These are phyloP conservation scores for Lethocerus indicus DNA, from an alignment of 1,140 invertebrate species.

Conservation along the genomic window DNA sequence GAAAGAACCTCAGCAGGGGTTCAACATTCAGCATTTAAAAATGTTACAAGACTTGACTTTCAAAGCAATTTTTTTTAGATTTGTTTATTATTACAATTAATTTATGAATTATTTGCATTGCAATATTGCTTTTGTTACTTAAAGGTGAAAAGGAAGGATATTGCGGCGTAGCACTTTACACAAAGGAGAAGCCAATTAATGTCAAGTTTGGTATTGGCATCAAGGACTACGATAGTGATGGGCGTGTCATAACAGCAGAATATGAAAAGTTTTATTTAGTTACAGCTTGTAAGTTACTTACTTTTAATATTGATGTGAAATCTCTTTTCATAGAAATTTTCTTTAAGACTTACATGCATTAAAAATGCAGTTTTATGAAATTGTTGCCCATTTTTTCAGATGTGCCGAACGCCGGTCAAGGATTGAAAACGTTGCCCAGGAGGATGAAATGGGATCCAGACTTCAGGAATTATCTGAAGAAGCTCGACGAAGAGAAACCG, in stretches of 20 bases:
- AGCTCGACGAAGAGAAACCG: conserved; percentile 78
- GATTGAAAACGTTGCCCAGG: conserved; percentile 72
- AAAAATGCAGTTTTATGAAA: no score
- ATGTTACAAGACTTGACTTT: no score
- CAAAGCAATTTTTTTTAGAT: no score
- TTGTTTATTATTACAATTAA: no score
- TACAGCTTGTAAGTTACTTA: conserved; percentile 36
- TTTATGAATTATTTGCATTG: no score
- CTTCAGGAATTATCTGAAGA: conserved; percentile 59
- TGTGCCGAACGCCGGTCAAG: conserved; percentile 56
- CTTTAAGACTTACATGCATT: neutral
- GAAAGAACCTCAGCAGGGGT: no score
- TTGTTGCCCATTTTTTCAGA: conserved; percentile 17
- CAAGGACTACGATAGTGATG: conserved; percentile 55
- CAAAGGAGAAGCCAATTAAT: conserved; percentile 68
- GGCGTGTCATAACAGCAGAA: conserved; percentile 90
- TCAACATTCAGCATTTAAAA: no score
- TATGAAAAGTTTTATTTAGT: conserved; percentile 84
- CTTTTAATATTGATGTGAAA: no score
- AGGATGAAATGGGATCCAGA: conserved; percentile 78
- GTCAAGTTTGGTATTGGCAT: conserved; percentile 70
- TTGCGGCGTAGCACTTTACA: conserved; percentile 78
- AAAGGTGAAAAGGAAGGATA: conserved; percentile 65
- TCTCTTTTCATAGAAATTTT: no score
- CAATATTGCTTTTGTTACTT: conserved; percentile 11